Conservation (phyloP, 2,797 vertebrate genomes). For the Hoplostethus mediterraneus region DNA sequence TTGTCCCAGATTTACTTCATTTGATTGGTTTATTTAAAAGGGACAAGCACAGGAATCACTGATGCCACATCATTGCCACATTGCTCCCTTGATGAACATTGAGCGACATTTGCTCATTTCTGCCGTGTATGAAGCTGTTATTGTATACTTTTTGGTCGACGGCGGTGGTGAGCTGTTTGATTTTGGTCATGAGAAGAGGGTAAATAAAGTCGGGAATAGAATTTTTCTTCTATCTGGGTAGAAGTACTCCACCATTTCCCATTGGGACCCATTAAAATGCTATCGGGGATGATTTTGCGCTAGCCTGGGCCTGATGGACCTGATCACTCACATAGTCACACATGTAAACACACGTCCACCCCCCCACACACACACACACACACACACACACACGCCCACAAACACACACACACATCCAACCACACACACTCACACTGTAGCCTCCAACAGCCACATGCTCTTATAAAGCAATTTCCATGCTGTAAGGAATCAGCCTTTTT, state of each 20-base stretch:
- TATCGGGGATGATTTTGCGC: background rate
- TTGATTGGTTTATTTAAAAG: conserved; percentile 11
- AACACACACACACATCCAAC: background rate
- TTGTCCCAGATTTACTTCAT: conserved; percentile 21
- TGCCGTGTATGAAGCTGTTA: background rate
- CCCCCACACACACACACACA: too few relatives aligned
- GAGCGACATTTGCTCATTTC: background rate
- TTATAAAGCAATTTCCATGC: conserved; percentile 22
- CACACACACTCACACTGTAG: background rate
- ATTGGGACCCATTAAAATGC: background rate
- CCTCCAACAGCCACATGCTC: conserved; percentile 12
- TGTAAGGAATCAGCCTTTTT: background rate
- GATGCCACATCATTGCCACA: background rate
- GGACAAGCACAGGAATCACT: background rate
- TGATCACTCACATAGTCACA: conserved; percentile 6
- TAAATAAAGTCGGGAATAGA: conserved; percentile 15
- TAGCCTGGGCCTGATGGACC: conserved; percentile 6
- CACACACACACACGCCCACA: too few relatives aligned
- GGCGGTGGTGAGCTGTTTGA: background rate
- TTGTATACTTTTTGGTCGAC: background rate
- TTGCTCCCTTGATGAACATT: background rate
- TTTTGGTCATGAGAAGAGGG: background rate
- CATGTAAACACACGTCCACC: too few relatives aligned
- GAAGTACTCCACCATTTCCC: conserved; percentile 2
- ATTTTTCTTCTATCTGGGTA: background rate